These are phyloP conservation scores for Tricholaema leucomelas DNA, from an alignment of 2,113 vertebrate genomes.

Conservation along the genomic window DNA sequence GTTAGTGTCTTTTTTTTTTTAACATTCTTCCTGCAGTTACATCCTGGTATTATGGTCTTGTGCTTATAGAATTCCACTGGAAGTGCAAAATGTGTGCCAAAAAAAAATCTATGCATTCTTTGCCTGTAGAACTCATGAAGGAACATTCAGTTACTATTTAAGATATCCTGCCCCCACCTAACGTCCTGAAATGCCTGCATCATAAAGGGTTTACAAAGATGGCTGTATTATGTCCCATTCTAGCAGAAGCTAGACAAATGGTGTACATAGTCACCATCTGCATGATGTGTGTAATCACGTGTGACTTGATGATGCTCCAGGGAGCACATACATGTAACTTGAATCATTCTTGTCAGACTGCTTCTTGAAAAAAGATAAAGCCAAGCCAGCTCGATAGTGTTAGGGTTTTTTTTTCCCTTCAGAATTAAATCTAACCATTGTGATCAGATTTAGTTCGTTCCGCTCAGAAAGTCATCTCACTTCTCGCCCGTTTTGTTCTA, in stretches of 20 bases:
- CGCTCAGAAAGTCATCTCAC: background rate
- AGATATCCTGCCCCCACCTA: background rate
- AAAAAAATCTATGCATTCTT: background rate
- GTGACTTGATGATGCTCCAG: background rate
- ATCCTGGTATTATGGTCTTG: slow-evolving; percentile 2
- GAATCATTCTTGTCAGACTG: background rate
- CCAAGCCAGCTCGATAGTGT: background rate
- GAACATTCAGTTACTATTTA: slow-evolving; percentile 17
- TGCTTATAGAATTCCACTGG: background rate
- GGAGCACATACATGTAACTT: background rate
- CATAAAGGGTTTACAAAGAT: background rate
- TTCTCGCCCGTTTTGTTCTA: background rate
- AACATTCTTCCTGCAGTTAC: slow-evolving; percentile 18
- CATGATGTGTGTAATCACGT: background rate
- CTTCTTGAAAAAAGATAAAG: background rate
- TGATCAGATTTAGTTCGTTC: background rate
- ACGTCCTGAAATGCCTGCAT: background rate
- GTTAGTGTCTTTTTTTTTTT: background rate
- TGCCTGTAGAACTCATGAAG: background rate
- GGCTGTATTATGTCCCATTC: background rate
- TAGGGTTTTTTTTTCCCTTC: background rate
- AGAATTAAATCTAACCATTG: background rate
- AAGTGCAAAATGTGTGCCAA: background rate
- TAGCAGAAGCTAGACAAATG: background rate
- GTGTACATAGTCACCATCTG: background rate